These are phyloP conservation scores for Tetanocera ferruginea DNA, from an alignment of 2,888 invertebrate species.

Conservation along the genomic window DNA sequence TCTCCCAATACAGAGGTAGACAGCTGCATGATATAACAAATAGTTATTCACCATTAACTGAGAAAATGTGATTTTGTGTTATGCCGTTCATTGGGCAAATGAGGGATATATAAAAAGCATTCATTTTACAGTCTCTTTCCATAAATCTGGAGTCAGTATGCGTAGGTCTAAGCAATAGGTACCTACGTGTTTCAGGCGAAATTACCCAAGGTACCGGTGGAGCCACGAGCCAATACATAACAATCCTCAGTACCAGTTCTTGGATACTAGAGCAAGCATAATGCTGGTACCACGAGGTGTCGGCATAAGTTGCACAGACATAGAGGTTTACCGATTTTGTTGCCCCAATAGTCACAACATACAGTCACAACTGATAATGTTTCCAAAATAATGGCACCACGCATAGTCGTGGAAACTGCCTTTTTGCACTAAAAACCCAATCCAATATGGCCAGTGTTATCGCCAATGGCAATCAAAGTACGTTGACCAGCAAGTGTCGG, in stretches of 20 bases:
- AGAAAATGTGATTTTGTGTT: no score
- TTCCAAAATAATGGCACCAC: constrained; percentile 98
- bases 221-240: constrained; percentile 98
- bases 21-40: no score
- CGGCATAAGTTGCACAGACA: constrained; percentile 96
- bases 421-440: constrained; percentile 99
- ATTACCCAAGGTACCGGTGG: constrained; percentile 98
- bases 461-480: constrained; percentile 97
- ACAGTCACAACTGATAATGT: constrained; percentile 99
- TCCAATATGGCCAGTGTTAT: constrained; percentile 98
- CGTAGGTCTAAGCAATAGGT: constrained; percentile 98
- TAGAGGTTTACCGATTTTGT: constrained; percentile 99
- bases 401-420: constrained; percentile 99
- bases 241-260: constrained; percentile 99
- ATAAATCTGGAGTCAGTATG: constrained; percentile 97
- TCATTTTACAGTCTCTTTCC: no score
- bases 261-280: constrained; percentile 98
- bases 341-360: constrained; percentile 99
- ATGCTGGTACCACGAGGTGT: constrained; percentile 99
- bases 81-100: no score
- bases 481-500: constrained; percentile 99
- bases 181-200: constrained; percentile 99
- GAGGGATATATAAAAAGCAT: no score
- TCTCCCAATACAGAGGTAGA: no score
- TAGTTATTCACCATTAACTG: no score